Base-by-base conservation (phyloP, 2,113 vertebrate species). In the Cricetomys ansorgei region DNA sequence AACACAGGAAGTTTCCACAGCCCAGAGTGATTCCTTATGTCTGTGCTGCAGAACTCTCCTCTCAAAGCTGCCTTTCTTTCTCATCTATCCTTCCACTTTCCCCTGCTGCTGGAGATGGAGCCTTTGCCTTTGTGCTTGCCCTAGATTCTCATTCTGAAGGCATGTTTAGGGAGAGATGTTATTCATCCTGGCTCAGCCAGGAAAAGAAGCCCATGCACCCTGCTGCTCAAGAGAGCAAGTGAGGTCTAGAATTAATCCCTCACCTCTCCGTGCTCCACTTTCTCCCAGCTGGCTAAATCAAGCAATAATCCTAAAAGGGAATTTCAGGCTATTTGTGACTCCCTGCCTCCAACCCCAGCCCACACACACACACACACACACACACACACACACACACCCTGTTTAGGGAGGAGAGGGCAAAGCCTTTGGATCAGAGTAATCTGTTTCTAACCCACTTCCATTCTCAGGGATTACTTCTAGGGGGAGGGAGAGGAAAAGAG, bases 401-500 rank as follows among this genome's bases (percentile, higher is more conserved):
- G 0, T 90, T 96, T 88, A 92, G 90, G 81, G 81, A 93, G 75
- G 70, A 90, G 91, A 94, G 64, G 75, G 76, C 84, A 96, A 97
- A 98, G 93, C 92, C 90, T 34, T 79, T 90, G 86, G 92, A 96
- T 96, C 94, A 97, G 34, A 97, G 95, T 97, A 98, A 98, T 97
- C 97, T 96, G 94, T 83, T 95, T 96, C 95, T 97, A 98, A 97
- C 94, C 97, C 94, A 95, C 90, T 97, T 98, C 92, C 81, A 59
- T 84, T 95, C 92, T 81, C 62, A 88, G 94, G 94, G 96, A 96
- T 98, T 97, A 97, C 59, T 69, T 91, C 88, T 43, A 31, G 43
- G 79, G n/a, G 80, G 89, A 81, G 64, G 93, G 65, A 55, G 59
- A 93, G 48, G 62, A 80, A 92, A 91, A 83, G 62, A 86, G 64